These are phyloP conservation scores for Macrobrachium nipponense DNA, from an alignment of 1,140 invertebrate genomes.

Conservation along the genomic window DNA sequence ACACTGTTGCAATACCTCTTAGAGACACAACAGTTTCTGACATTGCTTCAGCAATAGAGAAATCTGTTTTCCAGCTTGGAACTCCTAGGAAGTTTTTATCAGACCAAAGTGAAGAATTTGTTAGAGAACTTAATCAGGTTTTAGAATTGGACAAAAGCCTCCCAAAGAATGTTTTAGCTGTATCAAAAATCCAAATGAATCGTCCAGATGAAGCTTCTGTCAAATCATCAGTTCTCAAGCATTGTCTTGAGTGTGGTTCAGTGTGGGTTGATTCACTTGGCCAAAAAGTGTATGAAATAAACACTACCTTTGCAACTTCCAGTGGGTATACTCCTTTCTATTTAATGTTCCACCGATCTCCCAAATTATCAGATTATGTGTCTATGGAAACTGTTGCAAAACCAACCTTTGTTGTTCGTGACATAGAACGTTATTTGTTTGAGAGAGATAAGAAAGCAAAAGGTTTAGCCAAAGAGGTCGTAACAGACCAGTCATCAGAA, in stretches of 20 bases:
- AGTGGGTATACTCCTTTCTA: slow-evolving; percentile 44
- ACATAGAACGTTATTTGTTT: slow-evolving; percentile 41
- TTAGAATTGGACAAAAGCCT: slow-evolving; percentile 29
- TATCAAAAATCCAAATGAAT: slow-evolving; percentile 44
- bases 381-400: slow-evolving; percentile 29
- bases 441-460: slow-evolving; percentile 36
- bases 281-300: slow-evolving; percentile 49
- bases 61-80: slow-evolving; percentile 33
- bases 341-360: slow-evolving; percentile 44
- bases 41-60: slow-evolving; percentile 30
- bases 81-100: slow-evolving; percentile 51
- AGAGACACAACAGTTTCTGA: slow-evolving; percentile 40
- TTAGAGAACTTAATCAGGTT: slow-evolving; percentile 26
- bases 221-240: slow-evolving; percentile 33
- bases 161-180: slow-evolving; percentile 32
- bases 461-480: slow-evolving; percentile 36
- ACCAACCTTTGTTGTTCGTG: slow-evolving; percentile 47
- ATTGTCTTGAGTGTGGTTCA: slow-evolving; percentile 27
- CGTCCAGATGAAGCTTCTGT: slow-evolving; percentile 49
- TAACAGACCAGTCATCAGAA: neutral
- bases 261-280: slow-evolving; percentile 32
- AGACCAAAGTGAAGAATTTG: slow-evolving; percentile 46
- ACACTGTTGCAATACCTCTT: slow-evolving; percentile 45
- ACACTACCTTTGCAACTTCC: slow-evolving; percentile 27
- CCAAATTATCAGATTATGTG: neutral